Base-by-base conservation (phyloP, 2,888 invertebrate species). In the Amphipoea oculea region DNA sequence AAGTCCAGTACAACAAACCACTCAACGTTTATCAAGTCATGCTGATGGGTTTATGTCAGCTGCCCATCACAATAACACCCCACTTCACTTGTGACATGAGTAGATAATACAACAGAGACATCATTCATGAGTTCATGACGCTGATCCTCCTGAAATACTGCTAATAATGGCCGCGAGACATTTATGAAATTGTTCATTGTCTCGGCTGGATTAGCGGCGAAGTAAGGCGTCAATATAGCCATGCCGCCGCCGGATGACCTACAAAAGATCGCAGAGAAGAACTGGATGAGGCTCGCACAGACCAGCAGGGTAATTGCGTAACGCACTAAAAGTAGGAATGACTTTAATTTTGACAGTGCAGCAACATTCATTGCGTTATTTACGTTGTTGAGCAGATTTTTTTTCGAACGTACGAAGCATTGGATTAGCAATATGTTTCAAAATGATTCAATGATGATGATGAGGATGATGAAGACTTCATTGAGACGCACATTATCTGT, bases 1-100 rank as follows among this genome's bases (percentile, higher is more conserved):
- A 74, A 36, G 57, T 86, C 73, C 69, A 40, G 74, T 17, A 79
- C 23, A 65, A 71, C 48, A 65, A 48, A 76, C 71, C 76, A 82
- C 86, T 88, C 73, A 81, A 51, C 63, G 45, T 54, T 87, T 81
- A 86, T 85, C 88, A n/a, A 72, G 71, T 14, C 48, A 67, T 48
- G 69, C 23, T 81, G 79, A 79, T 70, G 54, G 69, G 42, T 29
- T 77, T 23, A 80, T 54, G 76, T 74, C 85, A 76, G 81, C 51
- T 60, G 65, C 20, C 71, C 72, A 77, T 76, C 66, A 77, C 20
- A 81, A 78, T 76, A 84, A 67, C 78, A 67, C 54, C 73, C 20
- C 60, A 82, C 78, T 86, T 68, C 73, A 78, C n/a, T 65, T 7
- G 23, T 23, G n/a, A 2, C 29, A n/a, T 0, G 78, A 84, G 45